phyloP scores from a whole-genome alignment of 2,797 vertebrate genomes.

The Sciurus vulgaris region DNA sequence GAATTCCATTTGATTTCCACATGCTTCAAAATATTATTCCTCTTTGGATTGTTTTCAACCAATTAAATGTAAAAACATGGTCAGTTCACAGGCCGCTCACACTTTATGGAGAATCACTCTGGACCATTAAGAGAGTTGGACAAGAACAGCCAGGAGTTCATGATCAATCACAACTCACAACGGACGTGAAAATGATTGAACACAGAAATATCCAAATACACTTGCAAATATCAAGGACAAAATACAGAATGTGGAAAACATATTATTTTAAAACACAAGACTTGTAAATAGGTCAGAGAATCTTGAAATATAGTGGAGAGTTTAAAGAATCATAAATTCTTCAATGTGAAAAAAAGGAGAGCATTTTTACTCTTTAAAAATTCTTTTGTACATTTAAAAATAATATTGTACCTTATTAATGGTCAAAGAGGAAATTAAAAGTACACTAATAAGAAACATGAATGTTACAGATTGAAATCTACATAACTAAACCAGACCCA shows the following conservation, averaged over 20 bases:
- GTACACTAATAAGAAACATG: background rate
- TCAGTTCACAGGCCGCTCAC: background rate
- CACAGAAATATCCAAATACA: background rate
- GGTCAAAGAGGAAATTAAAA: constrained; percentile 27
- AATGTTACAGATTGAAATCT: background rate
- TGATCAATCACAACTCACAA: background rate
- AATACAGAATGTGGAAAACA: background rate
- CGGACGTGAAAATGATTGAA: background rate
- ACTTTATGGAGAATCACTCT: background rate
- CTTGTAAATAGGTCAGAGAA: background rate
- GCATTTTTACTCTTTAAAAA: constrained; percentile 7
- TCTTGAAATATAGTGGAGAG: background rate
- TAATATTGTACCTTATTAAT: background rate
- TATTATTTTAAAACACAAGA: background rate
- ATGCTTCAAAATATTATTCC: background rate
- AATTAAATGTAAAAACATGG: background rate
- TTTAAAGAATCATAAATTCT: background rate
- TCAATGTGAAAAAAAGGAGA: background rate
- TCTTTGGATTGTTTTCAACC: background rate
- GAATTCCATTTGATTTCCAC: background rate
- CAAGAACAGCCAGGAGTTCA: background rate
- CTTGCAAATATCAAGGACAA: background rate
- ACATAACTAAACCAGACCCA: background rate
- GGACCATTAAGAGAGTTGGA: background rate
- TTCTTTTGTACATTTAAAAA: background rate